phyloP scores from a whole-genome alignment of 2,888 invertebrate genomes.

The Hetaerina titia region DNA sequence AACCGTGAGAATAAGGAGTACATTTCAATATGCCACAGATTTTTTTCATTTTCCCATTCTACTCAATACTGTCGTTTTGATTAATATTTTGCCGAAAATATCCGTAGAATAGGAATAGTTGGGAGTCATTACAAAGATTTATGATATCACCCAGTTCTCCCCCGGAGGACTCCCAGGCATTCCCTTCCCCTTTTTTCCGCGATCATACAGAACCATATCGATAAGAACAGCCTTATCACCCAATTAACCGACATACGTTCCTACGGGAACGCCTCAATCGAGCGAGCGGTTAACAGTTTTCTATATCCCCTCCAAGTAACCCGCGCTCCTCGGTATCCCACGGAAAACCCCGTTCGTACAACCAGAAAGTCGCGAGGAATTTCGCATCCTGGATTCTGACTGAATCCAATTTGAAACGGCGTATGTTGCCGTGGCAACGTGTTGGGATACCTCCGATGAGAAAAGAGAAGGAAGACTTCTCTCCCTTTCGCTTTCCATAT shows the following conservation, averaged over 20 bases:
- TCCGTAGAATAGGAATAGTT: background rate
- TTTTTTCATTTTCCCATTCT: too few relatives aligned
- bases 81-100: too few relatives aligned
- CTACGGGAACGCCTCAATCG: background rate
- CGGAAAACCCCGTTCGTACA: background rate
- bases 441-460: background rate
- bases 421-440: background rate
- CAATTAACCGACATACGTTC: background rate
- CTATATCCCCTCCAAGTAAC: background rate
- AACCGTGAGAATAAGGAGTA: too few relatives aligned
- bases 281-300: background rate
- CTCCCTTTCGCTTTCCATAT: background rate
- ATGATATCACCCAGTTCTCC: background rate
- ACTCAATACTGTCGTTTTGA: too few relatives aligned
- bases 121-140: background rate
- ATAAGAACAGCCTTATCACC: background rate
- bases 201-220: background rate
- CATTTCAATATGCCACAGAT: too few relatives aligned
- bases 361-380: background rate
- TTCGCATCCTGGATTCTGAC: background rate
- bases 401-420: slow-evolving; percentile 11
- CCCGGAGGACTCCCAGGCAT: background rate
- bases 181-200: background rate
- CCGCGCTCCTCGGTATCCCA: background rate
- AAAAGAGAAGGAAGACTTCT: background rate